These are phyloP conservation scores for Leptinotarsa defecta DNA, from an alignment of 1,140 invertebrate species.

Conservation along the genomic window DNA sequence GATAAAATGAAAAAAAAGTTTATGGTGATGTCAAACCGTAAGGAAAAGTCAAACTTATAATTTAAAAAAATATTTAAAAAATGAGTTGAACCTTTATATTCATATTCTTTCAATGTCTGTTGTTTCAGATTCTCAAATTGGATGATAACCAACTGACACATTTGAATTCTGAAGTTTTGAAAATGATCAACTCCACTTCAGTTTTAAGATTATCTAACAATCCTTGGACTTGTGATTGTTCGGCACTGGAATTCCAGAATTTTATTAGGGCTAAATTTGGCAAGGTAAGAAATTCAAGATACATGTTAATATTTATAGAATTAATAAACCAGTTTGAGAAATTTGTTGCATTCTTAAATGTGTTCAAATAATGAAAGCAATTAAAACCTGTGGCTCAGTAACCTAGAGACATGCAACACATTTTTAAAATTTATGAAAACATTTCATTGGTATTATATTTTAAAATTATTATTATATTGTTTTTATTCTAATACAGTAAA, in stretches of 20 bases:
- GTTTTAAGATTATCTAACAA: conserved; percentile 44
- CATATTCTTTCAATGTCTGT: too few relatives aligned
- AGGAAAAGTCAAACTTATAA: too few relatives aligned
- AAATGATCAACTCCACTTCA: conserved; percentile 28
- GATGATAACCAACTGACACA: conserved; percentile 40
- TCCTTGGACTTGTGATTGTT: conserved; percentile 47
- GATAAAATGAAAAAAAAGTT: too few relatives aligned
- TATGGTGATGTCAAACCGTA: too few relatives aligned
- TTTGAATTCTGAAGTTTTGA: conserved; percentile 36
- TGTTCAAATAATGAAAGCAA: too few relatives aligned
- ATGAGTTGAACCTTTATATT: too few relatives aligned
- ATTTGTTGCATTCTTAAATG: background rate
- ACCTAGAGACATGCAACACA: too few relatives aligned
- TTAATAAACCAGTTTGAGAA: background rate
- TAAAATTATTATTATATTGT: too few relatives aligned
- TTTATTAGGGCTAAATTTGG: conserved; percentile 30
- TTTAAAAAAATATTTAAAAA: too few relatives aligned
- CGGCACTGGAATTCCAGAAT: conserved; percentile 31
- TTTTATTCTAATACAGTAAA: too few relatives aligned
- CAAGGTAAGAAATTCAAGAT: conserved; percentile 26
- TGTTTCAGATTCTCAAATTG: conserved; percentile 41
- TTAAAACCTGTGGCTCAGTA: too few relatives aligned
- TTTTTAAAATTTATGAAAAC: background rate
- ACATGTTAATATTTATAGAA: background rate
- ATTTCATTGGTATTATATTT: too few relatives aligned